Percentiles rank a stretch among this genome's conserved stretches.
phyloP scores from a whole-genome alignment of 2,113 vertebrate genomes.

The Orientallactaga bullata region DNA sequence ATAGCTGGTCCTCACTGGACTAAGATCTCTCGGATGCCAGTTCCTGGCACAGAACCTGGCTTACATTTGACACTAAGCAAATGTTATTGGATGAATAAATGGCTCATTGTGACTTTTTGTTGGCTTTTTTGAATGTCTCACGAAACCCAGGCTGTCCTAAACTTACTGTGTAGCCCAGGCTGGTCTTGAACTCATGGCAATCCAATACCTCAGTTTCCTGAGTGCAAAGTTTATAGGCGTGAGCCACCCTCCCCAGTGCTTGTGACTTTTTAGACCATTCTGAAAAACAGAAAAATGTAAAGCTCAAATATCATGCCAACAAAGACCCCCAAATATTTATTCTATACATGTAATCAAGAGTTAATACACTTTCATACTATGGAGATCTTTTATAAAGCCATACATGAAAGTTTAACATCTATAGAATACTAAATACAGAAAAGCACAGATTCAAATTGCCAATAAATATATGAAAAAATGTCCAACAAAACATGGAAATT shows the following conservation, averaged over 20 bases:
- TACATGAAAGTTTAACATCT: constrained; percentile 6
- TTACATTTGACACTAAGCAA: not conserved
- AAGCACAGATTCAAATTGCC: not conserved
- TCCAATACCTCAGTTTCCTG: too few species aligned
- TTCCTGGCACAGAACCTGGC: not conserved
- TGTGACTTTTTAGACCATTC: constrained; percentile 26
- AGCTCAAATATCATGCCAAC: not conserved
- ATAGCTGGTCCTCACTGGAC: not conserved
- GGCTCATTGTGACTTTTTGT: not conserved
- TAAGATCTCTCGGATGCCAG: not conserved
- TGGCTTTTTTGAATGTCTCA: too few species aligned
- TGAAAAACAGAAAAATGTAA: constrained; percentile 54
- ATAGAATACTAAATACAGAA: constrained; percentile 17
- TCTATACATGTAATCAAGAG: not conserved
- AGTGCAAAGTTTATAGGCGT: too few species aligned
- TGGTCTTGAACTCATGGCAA: too few species aligned
- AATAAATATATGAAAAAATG: not conserved
- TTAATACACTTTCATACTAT: not conserved
- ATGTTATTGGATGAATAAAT: constrained; percentile 48
- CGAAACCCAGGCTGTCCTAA: too few species aligned
- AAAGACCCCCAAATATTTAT: not conserved
- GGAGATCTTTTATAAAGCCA: constrained; percentile 37
- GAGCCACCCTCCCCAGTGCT: too few species aligned
- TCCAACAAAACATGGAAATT: not conserved
- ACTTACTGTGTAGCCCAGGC: too few species aligned